Percentiles rank a stretch among this genome's conserved stretches.
Conservation (phyloP, 2,113 vertebrate species). For the Poeciliopsis retropinna region DNA sequence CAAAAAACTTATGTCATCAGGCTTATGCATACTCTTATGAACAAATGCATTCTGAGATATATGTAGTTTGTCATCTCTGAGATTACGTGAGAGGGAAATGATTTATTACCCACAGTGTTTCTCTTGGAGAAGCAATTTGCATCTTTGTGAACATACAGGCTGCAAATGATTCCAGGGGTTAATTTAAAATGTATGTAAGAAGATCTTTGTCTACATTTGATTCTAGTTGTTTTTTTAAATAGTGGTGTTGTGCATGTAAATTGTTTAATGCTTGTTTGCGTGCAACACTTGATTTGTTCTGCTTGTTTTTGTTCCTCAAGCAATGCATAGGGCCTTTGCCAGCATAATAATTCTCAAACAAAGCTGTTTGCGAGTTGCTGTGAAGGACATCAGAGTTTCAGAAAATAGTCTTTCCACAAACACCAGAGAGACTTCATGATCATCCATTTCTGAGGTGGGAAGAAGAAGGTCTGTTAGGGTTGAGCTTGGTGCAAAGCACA, state of each 20-base stretch:
- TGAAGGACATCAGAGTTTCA: not conserved
- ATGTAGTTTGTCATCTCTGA: constrained; percentile 53
- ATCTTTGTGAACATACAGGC: constrained; percentile 6
- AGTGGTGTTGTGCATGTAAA: too few relatives aligned
- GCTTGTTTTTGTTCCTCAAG: too few relatives aligned
- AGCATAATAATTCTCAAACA: constrained; percentile 1
- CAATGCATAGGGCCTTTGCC: too few relatives aligned
- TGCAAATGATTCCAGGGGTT: not conserved
- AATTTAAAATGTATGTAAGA: constrained; percentile 1
- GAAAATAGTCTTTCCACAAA: not conserved
- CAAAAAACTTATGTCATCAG: constrained; percentile 4
- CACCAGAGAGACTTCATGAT: constrained; percentile 2
- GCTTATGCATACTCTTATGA: constrained; percentile 16
- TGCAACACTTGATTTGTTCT: too few relatives aligned
- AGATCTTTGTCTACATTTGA: constrained; percentile 8
- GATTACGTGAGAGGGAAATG: constrained; percentile 51
- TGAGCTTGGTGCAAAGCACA: not conserved
- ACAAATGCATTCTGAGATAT: constrained; percentile 43
- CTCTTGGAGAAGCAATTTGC: constrained; percentile 21
- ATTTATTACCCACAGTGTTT: constrained; percentile 51
- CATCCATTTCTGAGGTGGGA: not conserved
- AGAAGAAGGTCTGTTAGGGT: not conserved
- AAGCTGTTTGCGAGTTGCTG: not conserved
- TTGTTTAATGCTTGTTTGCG: too few relatives aligned
- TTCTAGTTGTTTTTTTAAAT: too few relatives aligned